Evolutionary conservation across 2,797 vertebrate genomes (phyloP), one percentile per base, ranked within the genome.

Genomic region (Acipenser oxyrinchus): DNA sequence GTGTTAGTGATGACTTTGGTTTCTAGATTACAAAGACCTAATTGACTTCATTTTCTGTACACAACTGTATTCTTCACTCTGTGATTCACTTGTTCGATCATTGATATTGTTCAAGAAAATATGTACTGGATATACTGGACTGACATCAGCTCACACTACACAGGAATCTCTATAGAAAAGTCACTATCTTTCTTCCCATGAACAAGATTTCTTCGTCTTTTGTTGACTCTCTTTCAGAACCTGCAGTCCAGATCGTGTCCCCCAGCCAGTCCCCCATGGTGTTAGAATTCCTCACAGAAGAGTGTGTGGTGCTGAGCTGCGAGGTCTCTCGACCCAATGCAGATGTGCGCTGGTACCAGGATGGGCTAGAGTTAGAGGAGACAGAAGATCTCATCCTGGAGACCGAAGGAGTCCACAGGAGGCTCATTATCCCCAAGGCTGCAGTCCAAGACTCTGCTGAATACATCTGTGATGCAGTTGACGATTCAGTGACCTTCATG

Each of bases 331-430:
- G 83, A 49, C 79, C 85, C 0, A 88, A 87, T 0, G 90, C 87
- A 8, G 64, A 73, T 0, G 94, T 96, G 59, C 81, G 1, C 51
- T 98, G 96, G 96, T 96, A 94, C 82, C 76, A 95, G 68, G 94
- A 99, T 0, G 97, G 95, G n/a, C 87, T 98, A 1, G 94, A 97
- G 72, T 94, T 98, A 64, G 96, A 97, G 1, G 91, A 92, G 68
- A 91, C 89, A 0, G 77, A 89, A 1, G 87, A 91, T 70, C 85
- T 97, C 23, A 83, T 89, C 67, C 84, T 99, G 61, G 90, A 93
- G 18, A 89, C 81, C 0, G 89, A 98, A 49, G 94, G 94, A 1
- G 84, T 93, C 52, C 83, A 87, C 74, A 92, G 90, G 70, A 85
- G 90, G 74, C 90, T 99, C 23, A 86, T 92, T 62, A 88, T 99